These are phyloP conservation scores for Sminthurinus aureus DNA, from an alignment of 2,888 invertebrate species.

Conservation along the genomic window DNA sequence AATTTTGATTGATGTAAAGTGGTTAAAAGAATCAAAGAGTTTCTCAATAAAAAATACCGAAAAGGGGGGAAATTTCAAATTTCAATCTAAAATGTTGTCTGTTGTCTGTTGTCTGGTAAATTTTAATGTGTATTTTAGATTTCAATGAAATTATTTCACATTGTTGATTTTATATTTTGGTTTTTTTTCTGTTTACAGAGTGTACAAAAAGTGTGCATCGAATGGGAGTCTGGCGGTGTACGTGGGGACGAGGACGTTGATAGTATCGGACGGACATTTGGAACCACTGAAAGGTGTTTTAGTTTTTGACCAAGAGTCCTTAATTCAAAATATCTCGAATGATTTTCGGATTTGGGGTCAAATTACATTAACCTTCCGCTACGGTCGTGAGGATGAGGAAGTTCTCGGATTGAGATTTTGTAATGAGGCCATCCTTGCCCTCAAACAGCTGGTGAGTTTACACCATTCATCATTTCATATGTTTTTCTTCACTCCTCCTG, in stretches of 20 bases:
- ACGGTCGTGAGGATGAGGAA: slow-evolving; percentile 97
- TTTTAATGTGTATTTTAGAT: no score
- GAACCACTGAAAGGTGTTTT: slow-evolving; percentile 89
- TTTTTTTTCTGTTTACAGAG: slow-evolving; percentile 70
- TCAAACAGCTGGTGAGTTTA: slow-evolving; percentile 70
- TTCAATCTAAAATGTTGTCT: no score
- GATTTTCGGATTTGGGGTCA: slow-evolving; percentile 59
- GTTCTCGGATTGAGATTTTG: slow-evolving; percentile 98
- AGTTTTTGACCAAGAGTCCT: slow-evolving; percentile 86
- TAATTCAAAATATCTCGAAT: slow-evolving; percentile 63
- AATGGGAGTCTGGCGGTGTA: slow-evolving; percentile 86
- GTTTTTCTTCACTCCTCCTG: no score
- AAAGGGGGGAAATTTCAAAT: no score
- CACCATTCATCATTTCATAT: no score
- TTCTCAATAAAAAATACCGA: no score
- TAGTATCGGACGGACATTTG: slow-evolving; percentile 76
- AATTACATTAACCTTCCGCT: slow-evolving; percentile 83
- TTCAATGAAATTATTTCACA: no score
- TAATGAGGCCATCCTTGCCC: slow-evolving; percentile 94
- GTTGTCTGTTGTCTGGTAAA: no score
- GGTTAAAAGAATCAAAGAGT: no score
- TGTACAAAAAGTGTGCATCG: slow-evolving; percentile 86
- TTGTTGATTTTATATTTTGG: neutral
- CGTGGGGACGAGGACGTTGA: slow-evolving; percentile 80
- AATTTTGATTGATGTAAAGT: no score